These are phyloP conservation scores for Drosophila rhopaloa DNA, from an alignment of 1,140 invertebrate species.

Conservation along the genomic window DNA sequence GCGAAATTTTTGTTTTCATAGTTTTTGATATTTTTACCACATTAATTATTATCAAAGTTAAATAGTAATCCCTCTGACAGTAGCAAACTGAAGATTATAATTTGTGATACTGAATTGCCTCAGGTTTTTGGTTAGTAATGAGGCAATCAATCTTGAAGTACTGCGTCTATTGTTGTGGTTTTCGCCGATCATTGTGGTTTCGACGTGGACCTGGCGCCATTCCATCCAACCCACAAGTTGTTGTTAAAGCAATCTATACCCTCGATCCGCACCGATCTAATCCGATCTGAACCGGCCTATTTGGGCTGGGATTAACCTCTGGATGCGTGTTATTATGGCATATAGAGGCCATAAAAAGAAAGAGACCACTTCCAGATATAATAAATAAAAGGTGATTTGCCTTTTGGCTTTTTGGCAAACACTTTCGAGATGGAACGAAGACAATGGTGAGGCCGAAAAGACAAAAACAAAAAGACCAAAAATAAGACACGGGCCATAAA, in stretches of 20 bases:
- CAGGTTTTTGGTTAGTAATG: background rate
- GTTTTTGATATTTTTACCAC: too few relatives aligned
- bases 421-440: conserved; percentile 18
- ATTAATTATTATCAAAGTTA: too few relatives aligned
- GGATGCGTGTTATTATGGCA: conserved; percentile 9
- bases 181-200: conserved; percentile 20
- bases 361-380: conserved; percentile 49
- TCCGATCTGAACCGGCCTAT: background rate
- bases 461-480: conserved; percentile 10
- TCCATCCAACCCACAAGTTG: conserved; percentile 10
- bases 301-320: conserved; percentile 3
- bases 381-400: conserved; percentile 77
- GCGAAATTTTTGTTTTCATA: too few relatives aligned
- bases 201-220: conserved; percentile 17
- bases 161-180: conserved; percentile 9
- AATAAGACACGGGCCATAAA: conserved; percentile 64
- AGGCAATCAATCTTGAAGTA: conserved; percentile 24
- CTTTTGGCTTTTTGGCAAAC: conserved; percentile 54
- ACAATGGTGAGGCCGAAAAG: conserved; percentile 10
- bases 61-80: background rate
- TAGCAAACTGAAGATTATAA: conserved; percentile 7
- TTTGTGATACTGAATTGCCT: background rate
- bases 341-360: conserved; percentile 32
- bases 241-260: background rate
- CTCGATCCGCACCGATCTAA: background rate